Percentiles rank a stretch among this genome's conserved stretches.
Conservation (phyloP, 2,113 vertebrate genomes). For the Labeo catla region DNA sequence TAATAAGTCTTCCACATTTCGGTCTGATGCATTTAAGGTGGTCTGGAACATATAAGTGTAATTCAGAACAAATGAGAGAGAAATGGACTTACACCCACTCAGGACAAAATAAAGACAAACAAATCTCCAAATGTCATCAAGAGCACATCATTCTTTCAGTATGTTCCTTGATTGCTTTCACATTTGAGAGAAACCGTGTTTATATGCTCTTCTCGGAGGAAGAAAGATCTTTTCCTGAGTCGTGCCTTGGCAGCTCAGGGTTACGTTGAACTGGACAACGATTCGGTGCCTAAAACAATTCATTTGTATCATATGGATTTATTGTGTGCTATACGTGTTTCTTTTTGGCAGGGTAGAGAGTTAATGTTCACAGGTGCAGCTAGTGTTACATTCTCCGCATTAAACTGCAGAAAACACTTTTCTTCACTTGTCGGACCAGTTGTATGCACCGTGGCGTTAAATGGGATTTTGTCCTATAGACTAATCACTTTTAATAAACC, state of each 20-base stretch:
- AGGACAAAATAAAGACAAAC: slow-evolving; percentile 22
- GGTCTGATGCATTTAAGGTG: slow-evolving; percentile 26
- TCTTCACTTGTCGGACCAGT: slow-evolving; percentile 66
- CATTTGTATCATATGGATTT: slow-evolving; percentile 17
- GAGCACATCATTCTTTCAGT: background rate
- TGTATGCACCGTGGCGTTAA: slow-evolving; percentile 43
- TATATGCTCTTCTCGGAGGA: slow-evolving; percentile 48
- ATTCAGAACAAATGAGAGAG: slow-evolving; percentile 34
- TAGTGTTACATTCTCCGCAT: slow-evolving; percentile 55
- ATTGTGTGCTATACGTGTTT: slow-evolving; percentile 10
- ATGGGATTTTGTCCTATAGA: slow-evolving; percentile 54
- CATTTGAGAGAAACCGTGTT: slow-evolving; percentile 32
- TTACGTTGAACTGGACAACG: slow-evolving; percentile 40
- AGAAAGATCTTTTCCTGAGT: slow-evolving; percentile 50
- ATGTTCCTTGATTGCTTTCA: slow-evolving; percentile 43
- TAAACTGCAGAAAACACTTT: slow-evolving; percentile 63
- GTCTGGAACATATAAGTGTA: slow-evolving; percentile 29
- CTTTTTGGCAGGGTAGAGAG: background rate
- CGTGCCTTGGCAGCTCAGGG: slow-evolving; percentile 52
- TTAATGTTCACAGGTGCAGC: slow-evolving; percentile 61
- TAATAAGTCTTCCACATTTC: slow-evolving; percentile 16
- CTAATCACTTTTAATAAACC: slow-evolving; percentile 70
- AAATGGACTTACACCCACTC: background rate
- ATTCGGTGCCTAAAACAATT: slow-evolving; percentile 24
- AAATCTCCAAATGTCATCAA: slow-evolving; percentile 9